These are phyloP conservation scores for Diplazon laetatorius DNA, from an alignment of 2,888 invertebrate species.

Conservation along the genomic window DNA sequence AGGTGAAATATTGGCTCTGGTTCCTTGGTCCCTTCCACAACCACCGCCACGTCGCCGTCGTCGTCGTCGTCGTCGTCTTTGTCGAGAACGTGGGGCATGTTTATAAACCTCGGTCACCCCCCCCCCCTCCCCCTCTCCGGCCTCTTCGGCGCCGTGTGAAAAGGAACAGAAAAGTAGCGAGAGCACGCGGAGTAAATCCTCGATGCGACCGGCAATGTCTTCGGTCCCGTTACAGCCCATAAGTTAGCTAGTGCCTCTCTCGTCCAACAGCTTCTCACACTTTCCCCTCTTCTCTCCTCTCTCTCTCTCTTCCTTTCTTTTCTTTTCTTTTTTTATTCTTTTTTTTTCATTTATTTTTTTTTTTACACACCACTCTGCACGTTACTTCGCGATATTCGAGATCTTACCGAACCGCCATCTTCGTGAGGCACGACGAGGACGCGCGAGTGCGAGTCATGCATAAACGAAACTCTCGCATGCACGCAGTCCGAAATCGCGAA, in stretches of 20 bases:
- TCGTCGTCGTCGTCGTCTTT: constrained; percentile 61
- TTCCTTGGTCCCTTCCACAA: constrained; percentile 35
- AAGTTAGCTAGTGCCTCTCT: constrained; percentile 51
- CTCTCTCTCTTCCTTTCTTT: no score
- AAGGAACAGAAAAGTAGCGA: constrained; percentile 12
- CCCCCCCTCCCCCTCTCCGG: constrained; percentile 32
- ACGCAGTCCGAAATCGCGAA: background rate
- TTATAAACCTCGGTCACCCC: constrained; percentile 69
- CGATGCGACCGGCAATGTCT: constrained; percentile 61
- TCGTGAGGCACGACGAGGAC: no score
- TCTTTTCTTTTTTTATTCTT: no score
- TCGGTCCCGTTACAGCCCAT: constrained; percentile 52
- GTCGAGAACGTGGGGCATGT: constrained; percentile 66
- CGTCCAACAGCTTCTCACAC: constrained; percentile 37
- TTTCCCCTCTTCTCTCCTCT: no score
- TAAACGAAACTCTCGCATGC: constrained; percentile 1
- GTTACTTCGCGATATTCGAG: constrained; percentile 32
- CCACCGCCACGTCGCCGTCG: constrained; percentile 52
- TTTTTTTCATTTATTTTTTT: no score
- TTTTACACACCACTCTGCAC: constrained; percentile 54
- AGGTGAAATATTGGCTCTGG: constrained; percentile 74
- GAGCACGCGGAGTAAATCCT: constrained; percentile 58
- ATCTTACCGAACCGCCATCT: no score
- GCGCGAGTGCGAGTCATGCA: constrained; percentile 40
- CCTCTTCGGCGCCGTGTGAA: constrained; percentile 32